Base-by-base conservation (phyloP, 1,140 invertebrate genomes). In the Zaprionus ghesquierei region DNA sequence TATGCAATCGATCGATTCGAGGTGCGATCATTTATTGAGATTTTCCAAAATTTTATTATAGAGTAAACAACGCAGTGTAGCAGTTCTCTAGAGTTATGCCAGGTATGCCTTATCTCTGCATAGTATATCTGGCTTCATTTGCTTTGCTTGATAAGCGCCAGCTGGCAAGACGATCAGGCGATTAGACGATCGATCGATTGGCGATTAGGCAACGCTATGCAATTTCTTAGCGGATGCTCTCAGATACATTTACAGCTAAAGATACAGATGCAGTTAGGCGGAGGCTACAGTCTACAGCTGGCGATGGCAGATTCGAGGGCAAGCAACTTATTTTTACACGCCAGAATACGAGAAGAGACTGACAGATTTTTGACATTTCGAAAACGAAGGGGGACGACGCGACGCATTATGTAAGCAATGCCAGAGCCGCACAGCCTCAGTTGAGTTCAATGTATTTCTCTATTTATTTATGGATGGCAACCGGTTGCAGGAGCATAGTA, bases 371-470 rank as follows among this genome's bases (percentile, higher is more conserved):
- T 78, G 61, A 79, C 76, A 66, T 55, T 59, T 70, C 23, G 20
- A 62, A 58, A 60, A 50, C 56, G 38, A 53, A 54, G 12, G 55
- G 56, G 35, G 35, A 29, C 25, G 35, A 50, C 29, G 44, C n/a
- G n/a, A n/a, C 23, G 23, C 59, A 61, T 82, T 82, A 84, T 82
- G 80, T 69, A 84, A 82, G 80, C 76, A 80, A 63, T 62, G 66
- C 44, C 60, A 38, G 50, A 41, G n/a, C n/a, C n/a, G n/a, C n/a
- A n/a, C n/a, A 29, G 27, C 5, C n/a, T n/a, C n/a, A n/a, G n/a
- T n/a, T n/a, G 71, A 84, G 80, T 84, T 79, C 75, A 71, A 82
- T 71, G 79, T 69, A 71, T 82, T 76, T 82, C 13, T 66, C 72
- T 72, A 84, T 84, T 75, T 82, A 71, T 79, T 84, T 84, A 82